Conservation (phyloP, 1,140 invertebrate genomes). For the Tetragnatha versicolor region DNA sequence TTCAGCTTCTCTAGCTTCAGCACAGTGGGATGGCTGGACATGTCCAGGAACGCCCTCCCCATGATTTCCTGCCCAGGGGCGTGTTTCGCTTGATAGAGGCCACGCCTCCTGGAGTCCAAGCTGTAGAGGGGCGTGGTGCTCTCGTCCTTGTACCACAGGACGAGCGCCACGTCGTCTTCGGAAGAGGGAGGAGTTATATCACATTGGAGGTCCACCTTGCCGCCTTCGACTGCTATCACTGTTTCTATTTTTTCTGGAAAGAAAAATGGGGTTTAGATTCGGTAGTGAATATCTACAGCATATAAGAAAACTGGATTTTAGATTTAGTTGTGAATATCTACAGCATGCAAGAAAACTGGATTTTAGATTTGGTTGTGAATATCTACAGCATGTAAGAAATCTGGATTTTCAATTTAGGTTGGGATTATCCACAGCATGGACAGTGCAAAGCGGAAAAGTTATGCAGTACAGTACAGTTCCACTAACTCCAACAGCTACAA, state of each 20-base stretch:
- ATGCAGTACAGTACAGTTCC: too few species aligned
- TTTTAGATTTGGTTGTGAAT: too few species aligned
- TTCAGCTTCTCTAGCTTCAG: slow-evolving; percentile 55
- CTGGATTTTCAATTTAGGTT: too few species aligned
- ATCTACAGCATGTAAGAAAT: too few species aligned
- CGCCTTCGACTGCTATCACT: slow-evolving; percentile 65
- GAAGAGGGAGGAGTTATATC: slow-evolving; percentile 77
- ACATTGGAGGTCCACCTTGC: slow-evolving; percentile 78
- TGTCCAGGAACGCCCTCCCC: slow-evolving; percentile 56
- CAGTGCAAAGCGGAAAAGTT: too few species aligned
- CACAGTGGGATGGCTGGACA: slow-evolving; percentile 50
- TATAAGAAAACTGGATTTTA: too few species aligned
- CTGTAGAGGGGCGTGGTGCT: slow-evolving; percentile 78
- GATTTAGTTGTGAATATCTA: too few species aligned
- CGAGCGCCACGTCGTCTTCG: slow-evolving; percentile 79
- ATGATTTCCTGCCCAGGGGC: slow-evolving; percentile 56
- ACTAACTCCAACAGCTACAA: too few species aligned
- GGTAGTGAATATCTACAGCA: too few species aligned
- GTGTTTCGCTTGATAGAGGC: slow-evolving; percentile 58
- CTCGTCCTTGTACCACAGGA: slow-evolving; percentile 88
- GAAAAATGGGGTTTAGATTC: neutral
- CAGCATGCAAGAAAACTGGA: too few species aligned
- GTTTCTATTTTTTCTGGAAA: slow-evolving; percentile 57
- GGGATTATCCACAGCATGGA: too few species aligned
- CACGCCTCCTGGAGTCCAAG: slow-evolving; percentile 58